Percentiles rank a stretch among this genome's conserved stretches.
These are phyloP conservation scores for Germaria angustata DNA, from an alignment of 2,888 invertebrate species.

Conservation along the genomic window DNA sequence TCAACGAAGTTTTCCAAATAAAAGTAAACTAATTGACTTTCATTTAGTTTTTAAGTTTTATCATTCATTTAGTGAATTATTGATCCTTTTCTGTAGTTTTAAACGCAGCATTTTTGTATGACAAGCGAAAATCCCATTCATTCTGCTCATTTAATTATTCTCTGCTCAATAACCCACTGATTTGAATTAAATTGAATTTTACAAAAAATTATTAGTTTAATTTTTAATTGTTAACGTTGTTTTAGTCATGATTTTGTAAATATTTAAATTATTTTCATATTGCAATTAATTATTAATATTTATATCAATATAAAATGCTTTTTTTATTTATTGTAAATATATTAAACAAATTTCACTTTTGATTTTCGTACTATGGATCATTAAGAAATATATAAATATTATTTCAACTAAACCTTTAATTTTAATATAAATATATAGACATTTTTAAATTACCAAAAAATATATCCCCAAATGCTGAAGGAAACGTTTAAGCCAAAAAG, in stretches of 20 bases:
- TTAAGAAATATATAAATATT: conserved; percentile 33
- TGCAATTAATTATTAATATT: conserved; percentile 52
- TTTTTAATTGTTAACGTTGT: conserved; percentile 25
- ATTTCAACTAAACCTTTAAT: conserved; percentile 61
- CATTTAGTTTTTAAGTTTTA: not conserved
- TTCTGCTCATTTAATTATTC: conserved; percentile 39
- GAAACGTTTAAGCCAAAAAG: conserved; percentile 21
- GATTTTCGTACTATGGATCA: conserved; percentile 21
- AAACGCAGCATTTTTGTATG: conserved; percentile 5
- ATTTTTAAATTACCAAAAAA: conserved; percentile 5
- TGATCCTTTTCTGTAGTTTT: conserved; percentile 1
- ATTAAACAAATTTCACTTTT: conserved; percentile 22
- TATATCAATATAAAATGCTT: conserved; percentile 53
- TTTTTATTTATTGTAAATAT: conserved; percentile 39
- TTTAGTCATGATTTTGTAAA: conserved; percentile 54
- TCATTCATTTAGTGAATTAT: not conserved
- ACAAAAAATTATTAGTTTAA: conserved; percentile 6
- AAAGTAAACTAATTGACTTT: not conserved
- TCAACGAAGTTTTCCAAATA: not conserved
- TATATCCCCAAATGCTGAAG: conserved; percentile 7
- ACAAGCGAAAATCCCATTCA: not conserved
- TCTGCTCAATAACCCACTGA: conserved; percentile 21
- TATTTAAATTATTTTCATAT: conserved; percentile 52
- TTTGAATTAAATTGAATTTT: conserved; percentile 32
- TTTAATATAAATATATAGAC: conserved; percentile 37